Evolutionary conservation across 1,140 invertebrate species (phyloP).

Genomic region (Orius insidiosus): DNA sequence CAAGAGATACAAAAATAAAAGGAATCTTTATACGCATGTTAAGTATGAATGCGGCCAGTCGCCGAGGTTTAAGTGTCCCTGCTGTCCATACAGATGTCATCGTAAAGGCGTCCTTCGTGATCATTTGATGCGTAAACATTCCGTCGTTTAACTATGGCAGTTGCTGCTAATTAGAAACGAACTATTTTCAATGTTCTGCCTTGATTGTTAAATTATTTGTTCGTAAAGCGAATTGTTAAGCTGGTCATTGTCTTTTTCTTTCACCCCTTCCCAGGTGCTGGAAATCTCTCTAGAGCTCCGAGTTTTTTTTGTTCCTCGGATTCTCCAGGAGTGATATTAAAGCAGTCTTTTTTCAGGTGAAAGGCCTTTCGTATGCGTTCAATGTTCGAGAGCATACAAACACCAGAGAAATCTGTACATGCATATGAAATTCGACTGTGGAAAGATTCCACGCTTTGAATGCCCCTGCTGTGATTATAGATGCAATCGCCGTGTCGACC

Average conservation of each 20-base stretch:
- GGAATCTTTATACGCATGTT: conserved; percentile 24
- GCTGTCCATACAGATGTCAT: conserved; percentile 16
- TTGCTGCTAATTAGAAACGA: too few species aligned
- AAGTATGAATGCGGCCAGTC: conserved; percentile 24
- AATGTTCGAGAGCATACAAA: conserved; percentile 29
- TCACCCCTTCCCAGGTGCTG: neutral
- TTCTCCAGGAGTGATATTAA: too few species aligned
- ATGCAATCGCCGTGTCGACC: conserved; percentile 22
- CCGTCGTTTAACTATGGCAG: too few species aligned
- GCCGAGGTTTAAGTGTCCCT: conserved; percentile 13
- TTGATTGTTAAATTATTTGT: neutral
- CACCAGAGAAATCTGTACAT: conserved; percentile 28
- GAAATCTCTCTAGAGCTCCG: too few species aligned
- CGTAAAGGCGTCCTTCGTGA: too few species aligned
- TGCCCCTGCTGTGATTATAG: conserved; percentile 28
- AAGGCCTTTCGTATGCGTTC: conserved; percentile 20
- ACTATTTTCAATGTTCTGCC: too few species aligned
- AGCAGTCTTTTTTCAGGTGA: too few species aligned
- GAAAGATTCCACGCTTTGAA: conserved; percentile 29
- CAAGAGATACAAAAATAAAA: conserved; percentile 23
- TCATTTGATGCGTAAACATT: too few species aligned
- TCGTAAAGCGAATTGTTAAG: neutral
- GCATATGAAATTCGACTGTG: conserved; percentile 33
- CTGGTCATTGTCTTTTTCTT: neutral
- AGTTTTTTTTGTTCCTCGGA: too few species aligned